A percentile compares a stretch with the other conserved stretches of the same genome.
phyloP scores from a whole-genome alignment of 1,140 invertebrate species.

The Campoletis sonorensis region DNA sequence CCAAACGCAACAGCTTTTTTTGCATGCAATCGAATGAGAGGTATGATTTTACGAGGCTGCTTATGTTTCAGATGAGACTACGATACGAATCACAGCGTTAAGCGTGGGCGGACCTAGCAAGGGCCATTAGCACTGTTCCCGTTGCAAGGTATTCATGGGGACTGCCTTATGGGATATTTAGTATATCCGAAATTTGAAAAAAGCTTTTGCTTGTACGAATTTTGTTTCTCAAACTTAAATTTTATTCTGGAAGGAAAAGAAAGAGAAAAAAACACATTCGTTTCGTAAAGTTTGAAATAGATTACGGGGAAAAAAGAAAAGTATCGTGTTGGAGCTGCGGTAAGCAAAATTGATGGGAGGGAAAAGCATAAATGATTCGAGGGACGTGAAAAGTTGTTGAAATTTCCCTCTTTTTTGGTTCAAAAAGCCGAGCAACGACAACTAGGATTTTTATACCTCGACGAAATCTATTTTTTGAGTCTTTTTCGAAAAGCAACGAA shows the following conservation, averaged over 20 bases:
- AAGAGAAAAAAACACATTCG: slow-evolving; percentile 6
- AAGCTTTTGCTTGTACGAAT: slow-evolving; percentile 45
- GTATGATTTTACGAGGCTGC: slow-evolving; percentile 75
- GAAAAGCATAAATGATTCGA: background rate
- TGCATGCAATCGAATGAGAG: slow-evolving; percentile 38
- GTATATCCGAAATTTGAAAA: slow-evolving; percentile 55
- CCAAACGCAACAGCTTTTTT: slow-evolving; percentile 57
- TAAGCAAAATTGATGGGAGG: slow-evolving; percentile 10
- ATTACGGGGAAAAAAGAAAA: slow-evolving; percentile 13
- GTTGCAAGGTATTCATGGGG: slow-evolving; percentile 77
- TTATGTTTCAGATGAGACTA: slow-evolving; percentile 77
- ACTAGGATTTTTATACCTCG: slow-evolving; percentile 2
- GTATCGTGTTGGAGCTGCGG: slow-evolving; percentile 25
- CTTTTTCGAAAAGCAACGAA: background rate
- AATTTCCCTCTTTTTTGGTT: background rate
- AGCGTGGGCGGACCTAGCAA: slow-evolving; percentile 71
- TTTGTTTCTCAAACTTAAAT: slow-evolving; percentile 16
- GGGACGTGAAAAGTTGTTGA: background rate
- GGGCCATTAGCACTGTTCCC: slow-evolving; percentile 74
- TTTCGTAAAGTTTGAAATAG: background rate
- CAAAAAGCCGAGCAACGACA: background rate
- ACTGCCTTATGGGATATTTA: slow-evolving; percentile 73
- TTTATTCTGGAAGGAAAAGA: slow-evolving; percentile 14
- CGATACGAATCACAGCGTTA: slow-evolving; percentile 71
- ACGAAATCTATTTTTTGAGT: background rate